These are phyloP conservation scores for Thecophora atra DNA, from an alignment of 2,888 invertebrate genomes.

Conservation along the genomic window DNA sequence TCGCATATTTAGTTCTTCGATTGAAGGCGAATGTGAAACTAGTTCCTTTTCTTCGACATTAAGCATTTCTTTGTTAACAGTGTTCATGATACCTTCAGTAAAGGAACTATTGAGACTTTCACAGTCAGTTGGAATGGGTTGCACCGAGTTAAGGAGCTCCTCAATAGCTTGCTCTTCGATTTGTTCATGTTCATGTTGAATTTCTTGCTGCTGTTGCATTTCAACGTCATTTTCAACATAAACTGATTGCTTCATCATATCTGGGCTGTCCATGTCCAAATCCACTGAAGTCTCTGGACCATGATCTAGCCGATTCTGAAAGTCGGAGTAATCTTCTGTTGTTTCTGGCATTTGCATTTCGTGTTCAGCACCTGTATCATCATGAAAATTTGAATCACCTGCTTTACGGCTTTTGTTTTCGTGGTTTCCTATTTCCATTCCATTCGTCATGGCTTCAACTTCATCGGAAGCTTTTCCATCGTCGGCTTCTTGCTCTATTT, in stretches of 20 bases:
- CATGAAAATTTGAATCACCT: conserved; percentile 17
- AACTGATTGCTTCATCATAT: conserved; percentile 56
- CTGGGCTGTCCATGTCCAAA: conserved; percentile 42
- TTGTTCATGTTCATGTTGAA: conserved; percentile 9
- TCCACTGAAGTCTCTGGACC: conserved; percentile 59
- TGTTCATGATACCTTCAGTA: conserved; percentile 44
- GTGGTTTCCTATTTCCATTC: conserved; percentile 28
- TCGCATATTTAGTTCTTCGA: conserved; percentile 55
- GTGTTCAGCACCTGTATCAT: conserved; percentile 21
- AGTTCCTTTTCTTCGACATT: conserved; percentile 59
- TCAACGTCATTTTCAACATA: conserved; percentile 49
- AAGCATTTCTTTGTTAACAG: conserved; percentile 53
- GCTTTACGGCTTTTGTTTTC: conserved; percentile 16
- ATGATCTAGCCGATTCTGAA: conserved; percentile 50
- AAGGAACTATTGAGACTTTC: conserved; percentile 49
- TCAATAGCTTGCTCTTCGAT: conserved; percentile 49
- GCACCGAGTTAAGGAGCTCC: conserved; percentile 62
- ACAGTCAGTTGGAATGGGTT: conserved; percentile 54
- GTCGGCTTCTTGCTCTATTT: conserved; percentile 53
- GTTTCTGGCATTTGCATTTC: conserved; percentile 24
- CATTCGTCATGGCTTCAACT: conserved; percentile 35
- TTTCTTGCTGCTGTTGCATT: conserved; percentile 39
- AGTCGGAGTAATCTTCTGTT: conserved; percentile 39
- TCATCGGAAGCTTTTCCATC: conserved; percentile 37
- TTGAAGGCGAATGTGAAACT: conserved; percentile 59